Evolutionary conservation across 2,888 invertebrate species (phyloP).

Genomic region (Drosophila cognata): DNA sequence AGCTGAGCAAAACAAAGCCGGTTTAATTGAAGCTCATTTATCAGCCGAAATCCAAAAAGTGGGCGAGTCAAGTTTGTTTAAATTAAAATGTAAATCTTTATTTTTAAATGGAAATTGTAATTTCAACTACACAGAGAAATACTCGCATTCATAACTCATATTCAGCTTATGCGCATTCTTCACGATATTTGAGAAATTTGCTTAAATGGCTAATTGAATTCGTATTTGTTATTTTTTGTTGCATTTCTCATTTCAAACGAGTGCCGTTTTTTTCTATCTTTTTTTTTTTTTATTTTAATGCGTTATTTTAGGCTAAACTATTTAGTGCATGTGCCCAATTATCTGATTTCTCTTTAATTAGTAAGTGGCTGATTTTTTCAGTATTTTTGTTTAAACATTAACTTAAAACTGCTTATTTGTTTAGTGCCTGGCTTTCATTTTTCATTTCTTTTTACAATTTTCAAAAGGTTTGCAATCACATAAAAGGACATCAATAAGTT

Average conservation of each 20-base stretch:
- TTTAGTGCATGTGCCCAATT: slow-evolving; percentile 68
- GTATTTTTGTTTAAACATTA: slow-evolving; percentile 55
- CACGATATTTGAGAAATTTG: slow-evolving; percentile 61
- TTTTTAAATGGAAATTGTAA: slow-evolving; percentile 52
- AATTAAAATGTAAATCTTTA: slow-evolving; percentile 54
- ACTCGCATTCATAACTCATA: slow-evolving; percentile 42
- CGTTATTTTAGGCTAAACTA: slow-evolving; percentile 66
- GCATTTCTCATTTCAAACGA: slow-evolving; percentile 29
- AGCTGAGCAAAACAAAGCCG: neutral
- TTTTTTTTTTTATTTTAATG: slow-evolving; percentile 23
- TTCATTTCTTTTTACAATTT: slow-evolving; percentile 36
- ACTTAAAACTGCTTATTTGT: slow-evolving; percentile 73
- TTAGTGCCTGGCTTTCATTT: slow-evolving; percentile 24
- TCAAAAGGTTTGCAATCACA: slow-evolving; percentile 63
- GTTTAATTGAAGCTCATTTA: neutral
- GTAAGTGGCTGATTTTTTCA: slow-evolving; percentile 49
- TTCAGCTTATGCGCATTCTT: slow-evolving; percentile 19
- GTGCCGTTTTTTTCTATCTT: slow-evolving; percentile 10
- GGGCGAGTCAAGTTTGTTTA: neutral
- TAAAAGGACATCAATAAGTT: slow-evolving; percentile 61
- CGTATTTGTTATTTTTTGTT: slow-evolving; percentile 54
- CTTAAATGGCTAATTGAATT: slow-evolving; percentile 70
- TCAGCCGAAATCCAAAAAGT: neutral
- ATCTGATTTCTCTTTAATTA: slow-evolving; percentile 54
- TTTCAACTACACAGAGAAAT: slow-evolving; percentile 59